A percentile compares a stretch with the other conserved stretches of the same genome.
Conservation (phyloP, 2,797 vertebrate species). For the Leptatherina wallacei region DNA sequence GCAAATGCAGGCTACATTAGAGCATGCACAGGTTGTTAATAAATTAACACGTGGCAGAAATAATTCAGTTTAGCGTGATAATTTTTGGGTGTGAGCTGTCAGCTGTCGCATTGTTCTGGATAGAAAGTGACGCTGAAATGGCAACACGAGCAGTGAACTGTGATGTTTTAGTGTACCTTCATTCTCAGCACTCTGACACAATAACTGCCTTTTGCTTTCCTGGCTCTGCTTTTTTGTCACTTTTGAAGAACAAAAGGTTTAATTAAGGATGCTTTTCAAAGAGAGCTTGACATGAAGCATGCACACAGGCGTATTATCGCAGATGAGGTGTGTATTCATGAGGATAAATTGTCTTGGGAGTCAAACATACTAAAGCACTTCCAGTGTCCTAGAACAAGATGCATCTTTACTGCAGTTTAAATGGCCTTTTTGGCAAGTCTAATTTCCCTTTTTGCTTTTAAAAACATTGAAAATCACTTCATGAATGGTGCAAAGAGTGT, state of each 20-base stretch:
- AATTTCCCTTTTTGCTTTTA: conserved; percentile 18
- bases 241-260: conserved; percentile 80
- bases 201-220: conserved; percentile 78
- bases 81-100: conserved; percentile 91
- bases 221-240: conserved; percentile 56
- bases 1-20: conserved; percentile 87
- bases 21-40: conserved; percentile 89
- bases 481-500: conserved; percentile 20
- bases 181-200: conserved; percentile 73
- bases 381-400: conserved; percentile 16
- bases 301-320: conserved; percentile 50
- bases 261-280: conserved; percentile 78
- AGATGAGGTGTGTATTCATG: conserved; percentile 38
- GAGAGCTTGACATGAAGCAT: conserved; percentile 58
- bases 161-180: conserved; percentile 84
- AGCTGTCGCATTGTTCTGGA: conserved; percentile 90
- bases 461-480: conserved; percentile 49
- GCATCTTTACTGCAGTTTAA: conserved; percentile 28
- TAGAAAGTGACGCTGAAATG: conserved; percentile 85
- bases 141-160: conserved; percentile 86
- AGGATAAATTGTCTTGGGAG: conserved; percentile 33
- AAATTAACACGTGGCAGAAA: conserved; percentile 95
- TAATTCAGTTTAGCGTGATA: conserved; percentile 94
- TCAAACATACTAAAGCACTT: conserved; percentile 43
- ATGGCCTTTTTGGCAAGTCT: conserved; percentile 23